Evolutionary conservation across 2,888 invertebrate genomes (phyloP).

Genomic region (Cheilosia impressa): DNA sequence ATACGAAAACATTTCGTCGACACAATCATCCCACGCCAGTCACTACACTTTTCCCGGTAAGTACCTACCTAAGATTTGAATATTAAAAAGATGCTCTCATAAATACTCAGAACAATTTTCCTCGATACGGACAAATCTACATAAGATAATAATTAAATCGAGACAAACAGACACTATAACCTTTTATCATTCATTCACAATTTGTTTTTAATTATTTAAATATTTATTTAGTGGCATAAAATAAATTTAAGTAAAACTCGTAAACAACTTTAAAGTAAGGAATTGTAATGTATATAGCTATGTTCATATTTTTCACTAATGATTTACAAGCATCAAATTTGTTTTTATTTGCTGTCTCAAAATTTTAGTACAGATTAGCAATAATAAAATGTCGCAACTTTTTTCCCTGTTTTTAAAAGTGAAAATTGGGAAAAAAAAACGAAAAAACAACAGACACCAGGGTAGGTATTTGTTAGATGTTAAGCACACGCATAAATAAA

Average conservation of each 20-base stretch:
- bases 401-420: neutral
- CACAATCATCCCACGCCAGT: neutral
- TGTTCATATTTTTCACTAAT: slow-evolving; percentile 7
- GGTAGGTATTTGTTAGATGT: slow-evolving; percentile 19
- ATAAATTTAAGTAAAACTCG: slow-evolving; percentile 34
- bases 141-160: neutral
- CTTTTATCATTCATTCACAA: slow-evolving; percentile 43
- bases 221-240: slow-evolving; percentile 31
- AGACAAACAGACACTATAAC: neutral
- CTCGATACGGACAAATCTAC: no score
- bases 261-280: slow-evolving; percentile 3
- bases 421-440: neutral
- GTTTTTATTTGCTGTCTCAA: slow-evolving; percentile 37
- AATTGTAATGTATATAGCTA: neutral
- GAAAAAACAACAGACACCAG: slow-evolving; percentile 10
- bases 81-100: no score
- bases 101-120: neutral
- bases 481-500: slow-evolving; percentile 35
- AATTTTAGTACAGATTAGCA: slow-evolving; percentile 43
- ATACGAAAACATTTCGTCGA: neutral
- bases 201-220: slow-evolving; percentile 40
- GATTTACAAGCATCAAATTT: slow-evolving; percentile 56
- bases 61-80: no score
- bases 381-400: slow-evolving; percentile 50
- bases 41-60: no score